A percentile compares a stretch with the other conserved stretches of the same genome.
These are phyloP conservation scores for Pristionchus entomophagus DNA, from an alignment of 2,888 invertebrate genomes.

Conservation along the genomic window DNA sequence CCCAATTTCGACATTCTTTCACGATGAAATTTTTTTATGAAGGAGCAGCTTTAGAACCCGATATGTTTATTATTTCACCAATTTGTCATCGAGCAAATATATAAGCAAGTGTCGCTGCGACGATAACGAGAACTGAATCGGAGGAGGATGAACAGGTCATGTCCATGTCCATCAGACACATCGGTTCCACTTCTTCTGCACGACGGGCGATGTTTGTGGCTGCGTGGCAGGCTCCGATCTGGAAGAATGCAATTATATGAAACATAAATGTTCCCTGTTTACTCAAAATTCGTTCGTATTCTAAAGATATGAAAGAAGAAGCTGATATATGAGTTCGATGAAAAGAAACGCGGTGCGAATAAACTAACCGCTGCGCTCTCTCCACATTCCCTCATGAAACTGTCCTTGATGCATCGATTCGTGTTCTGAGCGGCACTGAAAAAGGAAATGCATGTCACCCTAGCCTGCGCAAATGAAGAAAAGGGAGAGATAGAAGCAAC, in stretches of 20 bases:
- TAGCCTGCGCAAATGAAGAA: not conserved
- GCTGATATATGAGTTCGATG: not conserved
- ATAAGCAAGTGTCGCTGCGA: not conserved
- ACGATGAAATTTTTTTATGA: no score
- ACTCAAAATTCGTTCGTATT: no score
- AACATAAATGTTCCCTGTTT: not conserved
- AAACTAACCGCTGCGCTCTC: slow-evolving; percentile 1
- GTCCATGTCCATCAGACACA: slow-evolving; percentile 57
- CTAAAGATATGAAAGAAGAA: not conserved
- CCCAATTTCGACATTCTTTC: no score
- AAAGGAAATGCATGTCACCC: not conserved
- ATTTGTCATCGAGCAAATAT: not conserved
- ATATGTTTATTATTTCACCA: not conserved
- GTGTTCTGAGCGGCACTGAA: not conserved
- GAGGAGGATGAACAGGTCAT: slow-evolving; percentile 46
- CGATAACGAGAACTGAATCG: not conserved
- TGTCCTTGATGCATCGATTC: slow-evolving; percentile 19
- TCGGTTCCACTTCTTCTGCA: slow-evolving; percentile 54
- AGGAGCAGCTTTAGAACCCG: no score
- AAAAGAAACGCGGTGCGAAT: not conserved
- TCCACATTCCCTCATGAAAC: slow-evolving; percentile 33
- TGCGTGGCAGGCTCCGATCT: slow-evolving; percentile 47
- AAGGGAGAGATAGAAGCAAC: not conserved
- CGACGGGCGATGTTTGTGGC: slow-evolving; percentile 56
- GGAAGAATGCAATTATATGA: not conserved